Evolutionary conservation across 2,113 vertebrate genomes (phyloP).

Genomic region (Siniperca chuatsi): DNA sequence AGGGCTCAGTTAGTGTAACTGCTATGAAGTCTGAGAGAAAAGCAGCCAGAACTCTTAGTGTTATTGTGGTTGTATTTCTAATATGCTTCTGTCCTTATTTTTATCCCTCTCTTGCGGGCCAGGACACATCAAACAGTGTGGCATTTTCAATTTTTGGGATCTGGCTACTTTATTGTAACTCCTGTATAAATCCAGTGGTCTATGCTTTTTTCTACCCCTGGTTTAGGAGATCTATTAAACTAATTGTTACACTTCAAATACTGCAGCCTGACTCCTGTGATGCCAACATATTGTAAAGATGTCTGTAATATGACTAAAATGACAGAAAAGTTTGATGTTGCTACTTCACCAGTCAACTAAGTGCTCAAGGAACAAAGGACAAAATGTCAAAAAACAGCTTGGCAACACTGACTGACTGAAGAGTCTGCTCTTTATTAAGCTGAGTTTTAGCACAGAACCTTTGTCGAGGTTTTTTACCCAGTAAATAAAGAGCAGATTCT

Average conservation of each 20-base stretch:
- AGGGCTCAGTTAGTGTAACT: neutral
- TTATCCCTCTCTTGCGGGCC: neutral
- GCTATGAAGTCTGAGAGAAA: slow-evolving; percentile 10
- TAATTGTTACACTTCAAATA: slow-evolving; percentile 2
- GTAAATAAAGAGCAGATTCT: too few relatives aligned
- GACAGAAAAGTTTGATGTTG: neutral
- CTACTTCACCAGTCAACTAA: neutral
- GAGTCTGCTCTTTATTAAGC: too few relatives aligned
- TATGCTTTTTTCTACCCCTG: slow-evolving; percentile 24
- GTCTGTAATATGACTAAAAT: neutral
- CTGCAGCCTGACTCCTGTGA: slow-evolving; percentile 7
- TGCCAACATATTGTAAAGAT: neutral
- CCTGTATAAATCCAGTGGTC: slow-evolving; percentile 11
- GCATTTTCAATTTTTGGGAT: slow-evolving; percentile 4
- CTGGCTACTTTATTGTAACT: slow-evolving; percentile 19
- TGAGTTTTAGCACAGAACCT: too few relatives aligned
- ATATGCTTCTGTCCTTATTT: slow-evolving; percentile 40
- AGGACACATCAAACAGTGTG: neutral
- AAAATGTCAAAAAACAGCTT: neutral
- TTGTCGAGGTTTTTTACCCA: too few relatives aligned
- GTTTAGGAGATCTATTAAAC: slow-evolving; percentile 18
- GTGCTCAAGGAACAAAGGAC: neutral
- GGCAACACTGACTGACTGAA: too few relatives aligned
- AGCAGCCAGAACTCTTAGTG: neutral
- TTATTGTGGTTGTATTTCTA: slow-evolving; percentile 23